phyloP scores from a whole-genome alignment of 2,113 vertebrate genomes.

The Uropsilus gracilis region DNA sequence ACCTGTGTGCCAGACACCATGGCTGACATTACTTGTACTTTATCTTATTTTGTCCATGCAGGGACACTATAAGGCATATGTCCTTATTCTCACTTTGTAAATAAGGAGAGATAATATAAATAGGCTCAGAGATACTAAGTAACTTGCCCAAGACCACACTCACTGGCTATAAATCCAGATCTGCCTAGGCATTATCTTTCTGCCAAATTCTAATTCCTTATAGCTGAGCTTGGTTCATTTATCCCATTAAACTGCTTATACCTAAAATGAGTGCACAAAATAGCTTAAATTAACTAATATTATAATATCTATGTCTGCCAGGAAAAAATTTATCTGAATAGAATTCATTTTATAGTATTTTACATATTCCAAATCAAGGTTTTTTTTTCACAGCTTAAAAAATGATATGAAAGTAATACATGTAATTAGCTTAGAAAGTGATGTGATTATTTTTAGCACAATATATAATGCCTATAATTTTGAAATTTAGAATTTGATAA shows the following conservation, averaged over 20 bases:
- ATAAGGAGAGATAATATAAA: slow-evolving; percentile 65
- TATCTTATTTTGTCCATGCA: slow-evolving; percentile 61
- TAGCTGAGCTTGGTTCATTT: slow-evolving; percentile 29
- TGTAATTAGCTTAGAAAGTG: slow-evolving; percentile 30
- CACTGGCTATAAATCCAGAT: slow-evolving; percentile 61
- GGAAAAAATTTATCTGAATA: slow-evolving; percentile 17
- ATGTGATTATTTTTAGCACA: not conserved
- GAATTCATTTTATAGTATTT: slow-evolving; percentile 18
- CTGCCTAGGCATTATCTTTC: slow-evolving; percentile 55
- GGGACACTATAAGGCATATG: slow-evolving; percentile 48
- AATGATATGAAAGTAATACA: not conserved
- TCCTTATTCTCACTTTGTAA: slow-evolving; percentile 60
- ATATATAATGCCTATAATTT: slow-evolving; percentile 29
- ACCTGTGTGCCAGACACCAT: not conserved
- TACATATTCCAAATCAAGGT: slow-evolving; percentile 5
- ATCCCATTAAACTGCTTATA: slow-evolving; percentile 14
- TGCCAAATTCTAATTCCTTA: slow-evolving; percentile 47
- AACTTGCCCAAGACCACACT: slow-evolving; percentile 28
- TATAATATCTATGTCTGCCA: slow-evolving; percentile 29
- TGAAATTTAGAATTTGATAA: slow-evolving; percentile 47
- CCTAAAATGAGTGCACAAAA: slow-evolving; percentile 55
- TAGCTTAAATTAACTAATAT: slow-evolving; percentile 6
- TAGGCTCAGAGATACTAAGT: slow-evolving; percentile 63
- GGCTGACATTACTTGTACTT: slow-evolving; percentile 11
- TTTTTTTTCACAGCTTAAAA: slow-evolving; percentile 31